A percentile compares a stretch with the other conserved stretches of the same genome.
Conservation (phyloP, 1,140 invertebrate genomes). For the Octopus bimaculoides region DNA sequence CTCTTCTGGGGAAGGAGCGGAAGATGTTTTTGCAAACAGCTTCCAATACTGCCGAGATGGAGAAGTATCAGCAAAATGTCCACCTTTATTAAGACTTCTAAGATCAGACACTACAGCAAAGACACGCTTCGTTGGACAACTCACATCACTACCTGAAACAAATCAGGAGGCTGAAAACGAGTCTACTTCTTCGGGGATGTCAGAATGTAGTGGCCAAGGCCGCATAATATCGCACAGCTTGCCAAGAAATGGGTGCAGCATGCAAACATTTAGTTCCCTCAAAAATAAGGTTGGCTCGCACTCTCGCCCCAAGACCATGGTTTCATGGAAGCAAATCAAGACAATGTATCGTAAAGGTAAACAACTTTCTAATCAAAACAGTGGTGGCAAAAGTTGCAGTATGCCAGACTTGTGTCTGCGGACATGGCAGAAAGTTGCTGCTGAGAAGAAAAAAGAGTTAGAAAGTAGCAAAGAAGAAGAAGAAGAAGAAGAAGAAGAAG, state of each 20-base stretch:
- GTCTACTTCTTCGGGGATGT: background rate
- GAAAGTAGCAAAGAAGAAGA: background rate
- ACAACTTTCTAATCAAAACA: background rate
- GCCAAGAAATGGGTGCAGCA: background rate
- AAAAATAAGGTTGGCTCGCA: background rate
- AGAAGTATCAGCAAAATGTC: background rate
- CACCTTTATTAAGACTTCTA: background rate
- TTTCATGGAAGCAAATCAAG: constrained; percentile 42
- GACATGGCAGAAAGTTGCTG: constrained; percentile 34
- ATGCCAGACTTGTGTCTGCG: constrained; percentile 42
- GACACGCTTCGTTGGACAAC: background rate
- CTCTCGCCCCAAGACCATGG: constrained; percentile 22
- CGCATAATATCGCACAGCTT: background rate
- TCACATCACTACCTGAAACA: background rate
- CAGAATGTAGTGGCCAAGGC: background rate
- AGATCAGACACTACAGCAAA: background rate
- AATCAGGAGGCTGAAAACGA: background rate
- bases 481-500: background rate
- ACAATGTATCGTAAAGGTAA: constrained; percentile 22
- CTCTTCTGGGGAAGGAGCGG: constrained; percentile 32
- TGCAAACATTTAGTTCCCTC: background rate
- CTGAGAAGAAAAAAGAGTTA: constrained; percentile 28
- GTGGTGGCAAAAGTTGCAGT: constrained; percentile 23
- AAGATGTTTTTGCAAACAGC: constrained; percentile 45
- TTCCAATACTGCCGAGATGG: constrained; percentile 40